Evolutionary conservation across 2,113 vertebrate genomes (phyloP), one percentile per base, ranked within the genome.

Genomic region (Diphyllodes magnificus): DNA sequence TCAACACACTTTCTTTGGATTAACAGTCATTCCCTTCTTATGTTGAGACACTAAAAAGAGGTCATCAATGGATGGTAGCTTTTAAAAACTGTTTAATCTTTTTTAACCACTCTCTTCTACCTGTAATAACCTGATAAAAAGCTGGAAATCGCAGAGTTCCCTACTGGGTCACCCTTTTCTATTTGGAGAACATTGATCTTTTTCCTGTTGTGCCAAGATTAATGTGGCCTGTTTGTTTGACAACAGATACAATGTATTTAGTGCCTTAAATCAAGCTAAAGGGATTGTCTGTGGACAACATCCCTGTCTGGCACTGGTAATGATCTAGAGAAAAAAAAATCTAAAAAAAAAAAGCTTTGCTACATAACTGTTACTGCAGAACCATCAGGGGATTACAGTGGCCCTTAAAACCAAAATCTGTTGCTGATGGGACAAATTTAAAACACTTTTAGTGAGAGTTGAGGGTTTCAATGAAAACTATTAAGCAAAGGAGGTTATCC

Each of bases 141-240:
- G 49, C 44, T 88, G 72, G 64, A 91, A 93, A 86, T 72, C 92
- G 72, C 65, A 61, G 84, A 84, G 81, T 42, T 95, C 39, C 53
- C 86, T 95, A 73, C 51, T 71, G 63, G 64, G 23, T 63, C 78
- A n/a, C 63, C 73, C 65, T 92, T 92, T 96, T 54, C 85, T 84
- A 64, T 93, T 78, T 93, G 81, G 77, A 94, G 69, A 91, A 73
- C 80, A 95, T 28, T 79, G 79, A 93, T 95, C 78, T 90, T 94
- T 92, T 86, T 39, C 69, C 88, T 88, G 31, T 77, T 96, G 76
- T 66, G 63, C 75, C 75, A 92, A 85, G 87, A 96, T 93, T 94
- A 96, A 96, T 90, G 47, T 75, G 66, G 66, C 42, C 61, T 84
- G 35, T 90, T 88, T 92, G 83, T 93, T n/a, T 95, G 91, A 90